Evolutionary conservation across 2,113 vertebrate species (phyloP), one percentile per base, ranked within the genome.

Genomic region (Toxotes jaculatrix): DNA sequence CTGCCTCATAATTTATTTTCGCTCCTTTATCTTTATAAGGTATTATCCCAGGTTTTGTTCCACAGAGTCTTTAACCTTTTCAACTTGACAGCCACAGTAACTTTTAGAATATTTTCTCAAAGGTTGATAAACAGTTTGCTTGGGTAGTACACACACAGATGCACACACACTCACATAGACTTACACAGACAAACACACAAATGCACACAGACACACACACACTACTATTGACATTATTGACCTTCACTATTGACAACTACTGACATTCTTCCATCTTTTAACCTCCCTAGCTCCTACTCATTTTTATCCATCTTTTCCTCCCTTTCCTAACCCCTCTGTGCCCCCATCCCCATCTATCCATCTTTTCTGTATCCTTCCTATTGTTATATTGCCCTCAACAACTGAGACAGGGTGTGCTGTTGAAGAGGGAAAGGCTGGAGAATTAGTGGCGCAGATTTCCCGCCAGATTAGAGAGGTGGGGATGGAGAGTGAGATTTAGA

Each of bases 381-480:
- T 45, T 65, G 13, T 67, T 60, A 45, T 76, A 66, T 72, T 68
- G 36, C 12, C 38, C 64, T 36, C 12, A 36, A 59, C 38, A 23
- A 36, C 13, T 3, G 72, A 80, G 56, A 27, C 51, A 64, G 16
- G 23, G n/a, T 36, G 34, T 56, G 40, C 13, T 60, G 36, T 13
- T 49, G 60, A 76, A 45, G 32, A 60, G 69, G 56, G 53, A 83
- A 59, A 66, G 19, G 8, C 21, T 17, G 7, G 62, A 71, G 40
- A 82, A 81, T 84, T 77, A 80, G 67, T 66, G 69, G 36, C 66
- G 47, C 70, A 75, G 80, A 83, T 87, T 91, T 89, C 79, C 77
- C 5, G 3, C 38, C 77, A 77, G 88, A 87, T 74, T 13, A 16
- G 40, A 70, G 73, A 14, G 47, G 32, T 51, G 77, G 32, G 60